Evolutionary conservation across 2,113 vertebrate species (phyloP).

Genomic region (Microcebus murinus): DNA sequence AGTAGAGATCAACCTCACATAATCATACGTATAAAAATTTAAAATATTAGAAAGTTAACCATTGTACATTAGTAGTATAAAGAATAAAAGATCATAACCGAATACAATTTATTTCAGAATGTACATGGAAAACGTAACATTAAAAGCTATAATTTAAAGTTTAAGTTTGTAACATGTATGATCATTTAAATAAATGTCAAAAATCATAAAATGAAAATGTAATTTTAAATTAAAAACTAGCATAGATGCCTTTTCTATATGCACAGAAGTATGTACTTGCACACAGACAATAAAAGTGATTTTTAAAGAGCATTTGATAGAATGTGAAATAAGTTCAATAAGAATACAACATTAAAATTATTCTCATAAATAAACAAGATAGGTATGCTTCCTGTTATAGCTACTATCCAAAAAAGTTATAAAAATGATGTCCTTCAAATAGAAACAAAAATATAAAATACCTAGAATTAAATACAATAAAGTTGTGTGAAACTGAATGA

Average conservation of each 20-base stretch:
- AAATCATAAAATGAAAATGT: background rate
- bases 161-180: background rate
- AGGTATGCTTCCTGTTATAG: rapidly evolving
- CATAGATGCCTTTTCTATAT: background rate
- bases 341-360: background rate
- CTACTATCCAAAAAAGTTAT: background rate
- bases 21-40: background rate
- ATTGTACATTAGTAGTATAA: background rate
- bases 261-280: background rate
- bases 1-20: background rate
- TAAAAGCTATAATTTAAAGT: background rate
- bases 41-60: background rate
- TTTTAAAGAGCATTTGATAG: background rate
- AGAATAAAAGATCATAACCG: background rate
- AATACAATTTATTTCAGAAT: background rate
- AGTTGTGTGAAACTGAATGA: background rate
- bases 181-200: background rate
- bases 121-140: background rate
- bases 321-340: background rate
- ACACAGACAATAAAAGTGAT: background rate
- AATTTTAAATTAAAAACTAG: background rate
- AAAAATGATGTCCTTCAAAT: background rate
- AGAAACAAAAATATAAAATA: background rate
- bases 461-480: background rate
- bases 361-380: background rate